phyloP scores from a whole-genome alignment of 2,113 vertebrate species.

The Craseonycteris thonglongyai region DNA sequence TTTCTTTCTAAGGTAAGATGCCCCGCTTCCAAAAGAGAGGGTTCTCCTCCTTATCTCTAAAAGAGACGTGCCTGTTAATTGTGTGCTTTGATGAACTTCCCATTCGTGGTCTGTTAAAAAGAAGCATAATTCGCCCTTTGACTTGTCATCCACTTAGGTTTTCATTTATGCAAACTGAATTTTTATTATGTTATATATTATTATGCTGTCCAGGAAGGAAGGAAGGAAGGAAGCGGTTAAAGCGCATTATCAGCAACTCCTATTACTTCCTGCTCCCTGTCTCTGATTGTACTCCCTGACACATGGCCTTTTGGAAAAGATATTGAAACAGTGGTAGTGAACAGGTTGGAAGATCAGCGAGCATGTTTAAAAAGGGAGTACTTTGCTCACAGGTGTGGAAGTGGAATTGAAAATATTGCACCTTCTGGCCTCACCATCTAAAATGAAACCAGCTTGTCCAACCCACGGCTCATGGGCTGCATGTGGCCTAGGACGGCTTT shows the following conservation, averaged over 20 bases:
- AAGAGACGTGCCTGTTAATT: background rate
- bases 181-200: background rate
- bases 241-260: background rate
- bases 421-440: background rate
- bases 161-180: background rate
- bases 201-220: background rate
- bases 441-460: too few relatives aligned
- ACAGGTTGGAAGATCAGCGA: background rate
- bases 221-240: background rate
- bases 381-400: background rate
- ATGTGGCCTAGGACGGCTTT: too few relatives aligned
- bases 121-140: background rate
- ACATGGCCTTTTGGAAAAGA: background rate
- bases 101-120: background rate
- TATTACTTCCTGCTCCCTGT: background rate
- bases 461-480: too few relatives aligned
- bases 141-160: background rate
- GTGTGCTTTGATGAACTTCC: background rate
- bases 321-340: background rate
- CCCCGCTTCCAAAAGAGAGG: background rate
- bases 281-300: background rate
- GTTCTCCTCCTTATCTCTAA: background rate
- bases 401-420: background rate
- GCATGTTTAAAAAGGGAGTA: background rate
- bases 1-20: conserved; percentile 82